Evolutionary conservation across 1,140 invertebrate genomes (phyloP).

Genomic region (Scaptomyza pallida): DNA sequence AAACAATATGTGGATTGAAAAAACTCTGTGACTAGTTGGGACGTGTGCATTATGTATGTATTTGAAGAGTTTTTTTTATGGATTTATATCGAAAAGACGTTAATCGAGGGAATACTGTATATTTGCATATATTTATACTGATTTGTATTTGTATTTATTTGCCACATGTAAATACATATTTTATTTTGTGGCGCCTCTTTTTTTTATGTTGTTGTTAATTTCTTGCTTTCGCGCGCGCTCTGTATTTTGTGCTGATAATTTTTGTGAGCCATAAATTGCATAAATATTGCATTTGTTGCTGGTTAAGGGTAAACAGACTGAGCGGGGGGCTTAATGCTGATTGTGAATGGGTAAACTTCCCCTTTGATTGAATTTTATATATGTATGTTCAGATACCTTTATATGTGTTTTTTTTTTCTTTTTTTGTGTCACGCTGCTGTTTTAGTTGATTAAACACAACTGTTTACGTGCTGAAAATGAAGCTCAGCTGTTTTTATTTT

Average conservation of each 20-base stretch:
- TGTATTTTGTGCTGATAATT: slow-evolving; percentile 45
- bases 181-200: too few species aligned
- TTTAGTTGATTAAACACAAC: slow-evolving; percentile 76
- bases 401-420: slow-evolving; percentile 20
- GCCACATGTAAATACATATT: slow-evolving; percentile 1
- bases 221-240: slow-evolving; percentile 32
- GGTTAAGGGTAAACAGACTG: neutral
- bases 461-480: slow-evolving; percentile 62
- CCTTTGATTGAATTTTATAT: slow-evolving; percentile 38
- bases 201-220: too few species aligned
- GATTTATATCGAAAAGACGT: too few species aligned
- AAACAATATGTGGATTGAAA: too few species aligned
- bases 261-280: slow-evolving; percentile 43
- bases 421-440: slow-evolving; percentile 26
- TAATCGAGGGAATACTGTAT: too few species aligned
- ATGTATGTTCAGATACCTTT: neutral
- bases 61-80: too few species aligned
- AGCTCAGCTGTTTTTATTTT: too few species aligned
- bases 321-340: slow-evolving; percentile 1
- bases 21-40: too few species aligned
- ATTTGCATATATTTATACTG: slow-evolving; percentile 5
- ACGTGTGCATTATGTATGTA: too few species aligned
- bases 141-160: slow-evolving; percentile 1
- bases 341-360: slow-evolving; percentile 29
- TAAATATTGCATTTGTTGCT: slow-evolving; percentile 24